phyloP scores from a whole-genome alignment of 2,113 vertebrate species.

The Caretta caretta region DNA sequence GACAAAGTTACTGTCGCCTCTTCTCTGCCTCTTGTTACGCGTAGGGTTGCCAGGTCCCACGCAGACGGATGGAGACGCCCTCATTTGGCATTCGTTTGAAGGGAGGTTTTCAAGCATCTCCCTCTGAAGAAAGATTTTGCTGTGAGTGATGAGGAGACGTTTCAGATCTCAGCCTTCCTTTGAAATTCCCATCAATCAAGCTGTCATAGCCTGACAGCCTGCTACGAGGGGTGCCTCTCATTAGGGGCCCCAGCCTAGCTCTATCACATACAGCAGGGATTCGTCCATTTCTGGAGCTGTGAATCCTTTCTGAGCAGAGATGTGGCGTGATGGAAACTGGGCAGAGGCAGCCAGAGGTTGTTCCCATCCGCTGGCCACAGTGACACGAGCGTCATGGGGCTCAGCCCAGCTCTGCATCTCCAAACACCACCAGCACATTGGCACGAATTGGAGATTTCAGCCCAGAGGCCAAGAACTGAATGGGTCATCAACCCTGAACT shows the following conservation, averaged over 20 bases:
- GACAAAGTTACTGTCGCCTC: neutral
- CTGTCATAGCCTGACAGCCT: neutral
- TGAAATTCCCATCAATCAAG: neutral
- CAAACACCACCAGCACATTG: neutral
- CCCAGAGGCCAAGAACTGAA: neutral
- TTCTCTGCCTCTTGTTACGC: neutral
- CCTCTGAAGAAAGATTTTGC: neutral
- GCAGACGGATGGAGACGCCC: neutral
- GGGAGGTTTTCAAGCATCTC: neutral
- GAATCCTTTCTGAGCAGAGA: neutral
- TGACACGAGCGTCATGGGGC: neutral
- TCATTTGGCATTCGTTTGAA: neutral
- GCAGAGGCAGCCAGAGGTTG: neutral
- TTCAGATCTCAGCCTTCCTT: neutral
- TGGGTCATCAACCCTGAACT: neutral
- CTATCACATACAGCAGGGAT: neutral
- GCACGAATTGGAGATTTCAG: neutral
- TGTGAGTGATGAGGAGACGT: neutral
- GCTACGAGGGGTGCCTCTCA: neutral
- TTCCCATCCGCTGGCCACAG: neutral
- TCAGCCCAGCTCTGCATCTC: neutral
- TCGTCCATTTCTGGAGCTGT: accelerated
- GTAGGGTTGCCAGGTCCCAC: neutral
- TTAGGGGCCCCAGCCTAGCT: neutral
- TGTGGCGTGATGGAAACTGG: neutral